These are phyloP conservation scores for Sphaerodactylus townsendi DNA, from an alignment of 2,113 vertebrate species.

Conservation along the genomic window DNA sequence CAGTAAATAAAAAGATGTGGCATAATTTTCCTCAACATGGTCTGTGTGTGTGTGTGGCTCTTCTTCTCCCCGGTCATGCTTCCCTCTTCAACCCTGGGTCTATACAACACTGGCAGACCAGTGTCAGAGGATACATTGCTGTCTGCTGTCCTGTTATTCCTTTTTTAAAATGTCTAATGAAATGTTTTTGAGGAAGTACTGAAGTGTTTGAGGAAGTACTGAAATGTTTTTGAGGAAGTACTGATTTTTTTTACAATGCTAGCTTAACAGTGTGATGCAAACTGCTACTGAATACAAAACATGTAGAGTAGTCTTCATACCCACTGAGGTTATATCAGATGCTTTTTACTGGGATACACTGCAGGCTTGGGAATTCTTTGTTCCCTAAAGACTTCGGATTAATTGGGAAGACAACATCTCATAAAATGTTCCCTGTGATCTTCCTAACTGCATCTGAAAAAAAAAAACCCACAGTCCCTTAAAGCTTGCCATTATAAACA, in stretches of 20 bases:
- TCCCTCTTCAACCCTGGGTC: too few species aligned
- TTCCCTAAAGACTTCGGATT: background rate
- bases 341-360: background rate
- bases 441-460: background rate
- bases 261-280: background rate
- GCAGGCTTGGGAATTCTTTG: background rate
- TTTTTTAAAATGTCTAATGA: conserved; percentile 42
- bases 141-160: too few species aligned
- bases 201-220: too few species aligned
- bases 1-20: too few species aligned
- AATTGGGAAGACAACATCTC: too few species aligned
- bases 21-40: too few species aligned
- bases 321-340: background rate
- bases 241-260: background rate
- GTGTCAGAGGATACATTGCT: too few species aligned
- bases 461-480: background rate
- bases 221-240: background rate
- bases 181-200: too few species aligned
- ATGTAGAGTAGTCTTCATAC: background rate
- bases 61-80: too few species aligned
- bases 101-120: too few species aligned
- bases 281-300: background rate
- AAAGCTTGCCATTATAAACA: background rate
- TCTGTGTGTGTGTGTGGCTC: too few species aligned
- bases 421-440: background rate